phyloP scores from a whole-genome alignment of 2,797 vertebrate genomes.

The Carapus acus region DNA sequence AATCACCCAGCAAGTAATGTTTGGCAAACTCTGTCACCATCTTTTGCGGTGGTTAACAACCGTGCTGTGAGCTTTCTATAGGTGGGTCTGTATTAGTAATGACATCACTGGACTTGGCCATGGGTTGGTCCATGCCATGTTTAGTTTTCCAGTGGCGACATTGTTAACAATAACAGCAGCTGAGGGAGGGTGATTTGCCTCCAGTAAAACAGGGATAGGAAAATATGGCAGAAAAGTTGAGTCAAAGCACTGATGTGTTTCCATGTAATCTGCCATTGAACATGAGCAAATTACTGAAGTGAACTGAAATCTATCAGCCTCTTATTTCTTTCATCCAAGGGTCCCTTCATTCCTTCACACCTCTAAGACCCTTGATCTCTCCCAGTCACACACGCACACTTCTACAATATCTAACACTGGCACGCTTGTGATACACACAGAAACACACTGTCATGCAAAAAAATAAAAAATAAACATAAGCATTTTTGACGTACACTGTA shows the following conservation, averaged over 20 bases:
- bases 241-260: conserved; percentile 26
- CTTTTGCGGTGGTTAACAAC: conserved; percentile 41
- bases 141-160: conserved; percentile 67
- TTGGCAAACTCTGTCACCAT: conserved; percentile 15
- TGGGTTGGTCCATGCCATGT: conserved; percentile 64
- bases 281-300: conserved; percentile 34
- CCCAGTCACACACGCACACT: conserved; percentile 14
- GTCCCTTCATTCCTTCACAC: conserved; percentile 27
- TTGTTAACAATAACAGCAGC: conserved; percentile 50
- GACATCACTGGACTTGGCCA: conserved; percentile 61
- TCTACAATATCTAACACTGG: conserved; percentile 32
- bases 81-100: conserved; percentile 41
- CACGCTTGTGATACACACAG: conserved; percentile 23
- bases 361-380: conserved; percentile 26
- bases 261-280: conserved; percentile 29
- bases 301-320: conserved; percentile 43
- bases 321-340: conserved; percentile 6
- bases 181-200: conserved; percentile 60
- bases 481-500: too few relatives aligned
- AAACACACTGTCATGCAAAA: conserved; percentile 18
- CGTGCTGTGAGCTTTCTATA: conserved; percentile 8
- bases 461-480: too few relatives aligned
- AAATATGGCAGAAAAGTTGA: conserved; percentile 14
- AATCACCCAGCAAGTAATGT: conserved; percentile 42
- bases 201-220: conserved; percentile 4